phyloP scores from a whole-genome alignment of 2,113 vertebrate genomes.

The Notarius quadriscutis region DNA sequence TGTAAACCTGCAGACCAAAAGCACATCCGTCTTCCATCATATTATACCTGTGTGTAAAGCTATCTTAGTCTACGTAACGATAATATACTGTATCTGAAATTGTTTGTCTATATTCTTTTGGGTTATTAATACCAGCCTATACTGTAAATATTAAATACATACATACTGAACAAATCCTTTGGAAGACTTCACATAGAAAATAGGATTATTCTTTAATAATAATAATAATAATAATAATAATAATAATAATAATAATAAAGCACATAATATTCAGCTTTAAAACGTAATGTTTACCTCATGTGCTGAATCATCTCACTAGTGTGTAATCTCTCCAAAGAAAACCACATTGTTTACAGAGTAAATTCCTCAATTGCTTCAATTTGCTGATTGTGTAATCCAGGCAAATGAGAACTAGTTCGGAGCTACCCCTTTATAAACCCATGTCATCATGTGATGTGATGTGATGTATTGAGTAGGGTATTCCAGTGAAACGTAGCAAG shows the following conservation, averaged over 20 bases:
- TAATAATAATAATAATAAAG: not conserved
- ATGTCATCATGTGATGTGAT: not conserved
- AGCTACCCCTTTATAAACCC: constrained; percentile 23
- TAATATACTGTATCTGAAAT: not conserved
- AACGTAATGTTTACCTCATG: not conserved
- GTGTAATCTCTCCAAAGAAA: constrained; percentile 4
- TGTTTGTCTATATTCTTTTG: not conserved
- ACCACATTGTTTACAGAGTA: constrained; percentile 15
- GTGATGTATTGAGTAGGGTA: not conserved
- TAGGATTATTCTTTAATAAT: not conserved
- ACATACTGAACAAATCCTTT: not conserved
- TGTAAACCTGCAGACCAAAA: not conserved
- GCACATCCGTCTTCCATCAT: not conserved
- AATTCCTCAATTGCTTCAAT: constrained; percentile 17
- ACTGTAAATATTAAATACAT: not conserved
- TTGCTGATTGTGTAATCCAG: constrained; percentile 39
- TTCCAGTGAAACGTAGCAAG: not conserved
- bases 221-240: too few species aligned
- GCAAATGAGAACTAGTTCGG: constrained; percentile 13
- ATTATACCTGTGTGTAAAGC: not conserved
- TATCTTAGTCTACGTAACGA: not conserved
- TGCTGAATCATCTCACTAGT: not conserved
- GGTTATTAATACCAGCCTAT: not conserved
- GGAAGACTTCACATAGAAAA: not conserved
- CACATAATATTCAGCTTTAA: not conserved